Evolutionary conservation across 2,113 vertebrate genomes (phyloP), one percentile per base, ranked within the genome.

Genomic region (Penelope pileata): DNA sequence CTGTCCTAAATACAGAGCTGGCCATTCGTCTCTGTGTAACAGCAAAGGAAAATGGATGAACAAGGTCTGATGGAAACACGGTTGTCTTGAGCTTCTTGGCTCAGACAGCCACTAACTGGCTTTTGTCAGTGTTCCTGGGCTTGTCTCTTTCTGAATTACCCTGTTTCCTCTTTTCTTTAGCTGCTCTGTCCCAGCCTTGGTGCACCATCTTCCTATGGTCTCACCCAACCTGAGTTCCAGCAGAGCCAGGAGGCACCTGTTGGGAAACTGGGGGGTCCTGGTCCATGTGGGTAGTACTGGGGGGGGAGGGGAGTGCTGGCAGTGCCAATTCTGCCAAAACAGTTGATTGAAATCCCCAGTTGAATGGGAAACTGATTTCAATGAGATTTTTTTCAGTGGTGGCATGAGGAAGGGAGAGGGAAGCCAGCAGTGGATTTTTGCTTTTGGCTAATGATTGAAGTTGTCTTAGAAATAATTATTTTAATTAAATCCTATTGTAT

Each of bases 401-500:
- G 27, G 6, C 54, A 47, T 47, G 32, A 51, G 54, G 42, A 88
- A 36, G 34, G 77, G 16, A 81, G 38, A 54, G 23, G 12, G 54
- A 48, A 78, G 38, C 21, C 23, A 75, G 18, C 21, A 48, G 21
- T 2, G 3, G 22, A 29, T 40, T 47, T 62, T 70, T 69, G 23
- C 40, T 77, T 85, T 93, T 54, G 67, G 63, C 45, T 66, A 54
- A n/a, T 80, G 36, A 70, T 91, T 91, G 68, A 90, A 88, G 80
- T 54, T 74, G 45, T 47, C 38, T 83, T 62, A 58, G 34, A 38
- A 79, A 83, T 72, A 32, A 74, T 73, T 50, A 36, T 50, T 50
- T 80, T 56, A 18, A 40, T 92, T 86, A 78, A 91, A 88, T 86
- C 29, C 56, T 75, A 63, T 91, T 95, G 80, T 93, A 43, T 67